Percentiles rank a stretch among this genome's conserved stretches.
Conservation (phyloP, 1,140 invertebrate species). For the Oryctes rhinoceros region DNA sequence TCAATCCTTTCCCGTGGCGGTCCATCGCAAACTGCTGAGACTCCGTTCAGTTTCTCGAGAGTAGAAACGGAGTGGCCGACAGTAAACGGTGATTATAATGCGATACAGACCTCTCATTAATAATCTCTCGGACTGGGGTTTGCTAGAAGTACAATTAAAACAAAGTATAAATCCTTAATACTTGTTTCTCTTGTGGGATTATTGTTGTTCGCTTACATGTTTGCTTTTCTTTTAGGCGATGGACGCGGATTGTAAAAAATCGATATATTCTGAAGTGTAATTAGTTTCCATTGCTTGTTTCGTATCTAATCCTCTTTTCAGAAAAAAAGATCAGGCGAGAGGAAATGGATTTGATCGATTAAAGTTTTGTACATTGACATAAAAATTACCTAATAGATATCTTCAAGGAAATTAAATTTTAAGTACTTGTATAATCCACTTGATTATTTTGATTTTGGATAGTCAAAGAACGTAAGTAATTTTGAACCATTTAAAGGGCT, state of each 20-base stretch:
- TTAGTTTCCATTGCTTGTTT: too few relatives aligned
- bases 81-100: slow-evolving; percentile 40
- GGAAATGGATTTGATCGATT: too few relatives aligned
- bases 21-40: background rate
- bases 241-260: background rate
- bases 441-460: too few relatives aligned
- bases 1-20: slow-evolving; percentile 37
- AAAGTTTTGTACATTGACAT: too few relatives aligned
- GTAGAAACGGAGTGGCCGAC: slow-evolving; percentile 11
- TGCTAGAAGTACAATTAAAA: slow-evolving; percentile 39
- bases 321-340: too few relatives aligned
- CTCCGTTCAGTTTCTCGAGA: background rate
- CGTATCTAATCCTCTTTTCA: too few relatives aligned
- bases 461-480: too few relatives aligned
- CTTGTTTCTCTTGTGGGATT: slow-evolving; percentile 37
- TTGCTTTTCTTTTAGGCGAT: background rate
- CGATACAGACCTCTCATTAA: slow-evolving; percentile 44
- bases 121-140: slow-evolving; percentile 39
- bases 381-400: too few relatives aligned
- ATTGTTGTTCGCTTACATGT: slow-evolving; percentile 27
- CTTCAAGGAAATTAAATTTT: too few relatives aligned
- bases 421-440: too few relatives aligned
- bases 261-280: too few relatives aligned
- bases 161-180: slow-evolving; percentile 43
- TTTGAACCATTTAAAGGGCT: too few relatives aligned